phyloP scores from a whole-genome alignment of 2,888 invertebrate genomes.

The Sphaeridia pumilis region DNA sequence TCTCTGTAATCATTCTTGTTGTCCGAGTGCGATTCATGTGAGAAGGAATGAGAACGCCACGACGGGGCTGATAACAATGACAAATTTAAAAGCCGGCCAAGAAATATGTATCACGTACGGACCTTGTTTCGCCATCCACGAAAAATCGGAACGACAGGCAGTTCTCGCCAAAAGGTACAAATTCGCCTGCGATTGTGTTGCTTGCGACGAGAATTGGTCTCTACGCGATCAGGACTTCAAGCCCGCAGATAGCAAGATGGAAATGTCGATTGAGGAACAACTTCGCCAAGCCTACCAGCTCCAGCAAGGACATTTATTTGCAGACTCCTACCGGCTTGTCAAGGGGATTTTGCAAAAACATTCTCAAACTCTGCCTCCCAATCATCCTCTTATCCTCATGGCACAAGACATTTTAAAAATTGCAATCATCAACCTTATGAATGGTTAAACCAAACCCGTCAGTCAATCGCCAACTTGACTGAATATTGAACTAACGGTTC shows the following conservation, averaged over 20 bases:
- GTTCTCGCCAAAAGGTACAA: slow-evolving; percentile 28
- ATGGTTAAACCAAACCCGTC: too few relatives aligned
- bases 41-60: slow-evolving; percentile 14
- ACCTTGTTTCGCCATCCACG: slow-evolving; percentile 23
- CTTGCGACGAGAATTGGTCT: slow-evolving; percentile 24
- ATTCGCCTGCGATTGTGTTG: slow-evolving; percentile 28
- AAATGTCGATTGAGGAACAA: slow-evolving; percentile 1
- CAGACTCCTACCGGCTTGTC: slow-evolving; percentile 17
- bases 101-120: slow-evolving; percentile 33
- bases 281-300: slow-evolving; percentile 7
- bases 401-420: slow-evolving; percentile 25
- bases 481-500: too few relatives aligned
- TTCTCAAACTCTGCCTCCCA: slow-evolving; percentile 16
- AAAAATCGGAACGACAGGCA: slow-evolving; percentile 16
- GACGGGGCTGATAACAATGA: slow-evolving; percentile 28
- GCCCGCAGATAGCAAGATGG: too few relatives aligned
- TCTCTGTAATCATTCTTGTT: slow-evolving; percentile 32
- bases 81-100: slow-evolving; percentile 21
- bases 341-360: slow-evolving; percentile 14
- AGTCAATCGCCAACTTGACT: too few relatives aligned
- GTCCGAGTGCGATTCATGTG: slow-evolving; percentile 29
- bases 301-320: neutral
- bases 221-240: neutral
- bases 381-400: slow-evolving; percentile 18
- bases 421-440: slow-evolving; percentile 12